Conservation (phyloP, 2,797 vertebrate species). For the Hoplostethus mediterraneus region DNA sequence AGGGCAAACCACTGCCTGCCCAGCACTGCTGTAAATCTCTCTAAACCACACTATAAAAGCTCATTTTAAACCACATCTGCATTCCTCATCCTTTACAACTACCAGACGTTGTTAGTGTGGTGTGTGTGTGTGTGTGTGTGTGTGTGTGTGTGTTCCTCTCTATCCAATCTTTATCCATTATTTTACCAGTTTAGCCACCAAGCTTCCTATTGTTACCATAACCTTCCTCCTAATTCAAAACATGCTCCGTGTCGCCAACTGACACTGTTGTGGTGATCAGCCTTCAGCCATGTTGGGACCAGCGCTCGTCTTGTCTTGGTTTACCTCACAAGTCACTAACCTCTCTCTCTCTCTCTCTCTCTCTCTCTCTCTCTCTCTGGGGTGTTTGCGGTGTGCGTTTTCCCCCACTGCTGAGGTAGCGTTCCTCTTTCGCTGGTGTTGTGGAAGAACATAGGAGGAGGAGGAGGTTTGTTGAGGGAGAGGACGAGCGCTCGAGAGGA, state of each 20-base stretch:
- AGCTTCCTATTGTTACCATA: conserved; percentile 46
- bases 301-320: conserved; percentile 35
- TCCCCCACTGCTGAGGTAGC: conserved; percentile 28
- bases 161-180: conserved; percentile 22
- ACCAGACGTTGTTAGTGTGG: conserved; percentile 42
- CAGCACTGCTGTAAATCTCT: conserved; percentile 58
- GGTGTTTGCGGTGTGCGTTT: conserved; percentile 34
- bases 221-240: conserved; percentile 48
- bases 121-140: conserved; percentile 45
- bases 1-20: conserved; percentile 27
- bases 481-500: neutral
- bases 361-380: conserved; percentile 10
- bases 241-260: conserved; percentile 25
- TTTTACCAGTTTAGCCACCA: conserved; percentile 42
- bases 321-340: conserved; percentile 21
- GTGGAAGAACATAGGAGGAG: conserved; percentile 36
- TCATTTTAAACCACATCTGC: conserved; percentile 75
- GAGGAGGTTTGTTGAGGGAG: conserved; percentile 10
- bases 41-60: conserved; percentile 70
- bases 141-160: conserved; percentile 2
- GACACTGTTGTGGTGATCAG: conserved; percentile 22
- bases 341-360: neutral
- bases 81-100: conserved; percentile 65
- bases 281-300: conserved; percentile 30
- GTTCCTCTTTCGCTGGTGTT: conserved; percentile 25